Percentiles rank a stretch among this genome's conserved stretches.
Conservation (phyloP, 2,888 invertebrate genomes). For the Drosophila pseudotakahashii region DNA sequence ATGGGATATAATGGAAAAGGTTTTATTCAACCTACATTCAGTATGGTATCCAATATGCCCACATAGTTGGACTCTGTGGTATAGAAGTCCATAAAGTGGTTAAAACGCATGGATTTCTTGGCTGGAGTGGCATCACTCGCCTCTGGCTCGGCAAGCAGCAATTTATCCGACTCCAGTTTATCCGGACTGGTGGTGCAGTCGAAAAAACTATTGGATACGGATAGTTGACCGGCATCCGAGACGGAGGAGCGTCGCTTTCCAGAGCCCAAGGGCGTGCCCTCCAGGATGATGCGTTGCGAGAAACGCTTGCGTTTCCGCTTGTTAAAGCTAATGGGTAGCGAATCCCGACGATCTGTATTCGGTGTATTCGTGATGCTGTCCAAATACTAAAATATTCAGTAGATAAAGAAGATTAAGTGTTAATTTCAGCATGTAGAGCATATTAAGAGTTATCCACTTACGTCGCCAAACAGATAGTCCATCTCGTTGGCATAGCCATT, state of each 20-base stretch:
- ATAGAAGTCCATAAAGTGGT: conserved; percentile 91
- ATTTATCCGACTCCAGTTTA: conserved; percentile 85
- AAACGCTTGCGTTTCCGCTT: conserved; percentile 93
- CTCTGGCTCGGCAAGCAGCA: conserved; percentile 75
- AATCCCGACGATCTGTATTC: conserved; percentile 86
- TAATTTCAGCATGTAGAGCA: not conserved
- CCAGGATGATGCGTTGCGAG: conserved; percentile 83
- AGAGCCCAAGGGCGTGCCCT: conserved; percentile 83
- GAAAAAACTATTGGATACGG: conserved; percentile 94
- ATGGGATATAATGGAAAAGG: not conserved
- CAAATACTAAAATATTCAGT: conserved; percentile 73
- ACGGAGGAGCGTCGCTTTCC: conserved; percentile 93
- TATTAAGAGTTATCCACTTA: conserved; percentile 84
- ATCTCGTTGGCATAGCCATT: conserved; percentile 97
- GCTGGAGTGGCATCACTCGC: conserved; percentile 76
- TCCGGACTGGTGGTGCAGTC: conserved; percentile 95
- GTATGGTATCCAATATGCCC: conserved; percentile 95
- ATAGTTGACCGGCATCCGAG: conserved; percentile 92
- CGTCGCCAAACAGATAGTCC: conserved; percentile 94
- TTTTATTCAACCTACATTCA: conserved; percentile 88
- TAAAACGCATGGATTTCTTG: conserved; percentile 84
- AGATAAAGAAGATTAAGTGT: not conserved
- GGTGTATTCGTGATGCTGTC: conserved; percentile 84
- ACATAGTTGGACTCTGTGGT: conserved; percentile 99
- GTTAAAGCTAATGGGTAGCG: conserved; percentile 85